Percentiles rank a stretch among this genome's conserved stretches.
Conservation (phyloP, 2,797 vertebrate species). For the Cetoscarus ocellatus region DNA sequence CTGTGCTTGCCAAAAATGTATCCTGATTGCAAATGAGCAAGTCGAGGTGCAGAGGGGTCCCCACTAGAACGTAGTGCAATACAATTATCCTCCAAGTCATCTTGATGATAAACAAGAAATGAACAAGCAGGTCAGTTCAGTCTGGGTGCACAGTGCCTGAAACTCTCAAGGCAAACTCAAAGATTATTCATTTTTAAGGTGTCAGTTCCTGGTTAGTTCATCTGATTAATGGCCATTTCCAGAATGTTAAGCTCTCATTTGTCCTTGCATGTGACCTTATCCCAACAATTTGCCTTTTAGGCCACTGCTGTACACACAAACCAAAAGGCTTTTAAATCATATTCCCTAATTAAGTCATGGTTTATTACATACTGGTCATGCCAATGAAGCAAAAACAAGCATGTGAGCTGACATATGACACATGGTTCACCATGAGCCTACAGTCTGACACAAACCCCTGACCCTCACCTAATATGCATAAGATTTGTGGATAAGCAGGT, state of each 20-base stretch:
- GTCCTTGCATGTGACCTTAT: not conserved
- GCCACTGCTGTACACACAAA: conserved; percentile 4
- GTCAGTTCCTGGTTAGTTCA: not conserved
- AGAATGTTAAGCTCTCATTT: not conserved
- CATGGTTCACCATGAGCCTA: conserved; percentile 65
- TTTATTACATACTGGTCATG: conserved; percentile 51
- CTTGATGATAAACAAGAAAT: not conserved
- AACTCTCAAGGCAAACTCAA: not conserved
- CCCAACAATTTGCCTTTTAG: not conserved
- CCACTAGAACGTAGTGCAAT: not conserved
- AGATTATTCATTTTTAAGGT: not conserved
- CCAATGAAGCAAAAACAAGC: conserved; percentile 52
- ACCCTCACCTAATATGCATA: conserved; percentile 66
- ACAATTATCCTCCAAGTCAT: not conserved
- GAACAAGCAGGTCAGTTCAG: not conserved
- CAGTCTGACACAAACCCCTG: conserved; percentile 56
- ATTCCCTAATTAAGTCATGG: conserved; percentile 39
- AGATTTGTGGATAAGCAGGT: conserved; percentile 64
- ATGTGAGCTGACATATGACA: conserved; percentile 75
- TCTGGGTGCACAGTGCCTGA: not conserved
- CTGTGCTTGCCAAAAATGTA: conserved; percentile 21
- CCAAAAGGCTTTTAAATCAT: conserved; percentile 22
- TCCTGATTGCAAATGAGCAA: conserved; percentile 44
- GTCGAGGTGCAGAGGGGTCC: not conserved
- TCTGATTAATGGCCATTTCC: conserved; percentile 2